These are phyloP conservation scores for Cheilosia impressa DNA, from an alignment of 2,888 invertebrate genomes.

Conservation along the genomic window DNA sequence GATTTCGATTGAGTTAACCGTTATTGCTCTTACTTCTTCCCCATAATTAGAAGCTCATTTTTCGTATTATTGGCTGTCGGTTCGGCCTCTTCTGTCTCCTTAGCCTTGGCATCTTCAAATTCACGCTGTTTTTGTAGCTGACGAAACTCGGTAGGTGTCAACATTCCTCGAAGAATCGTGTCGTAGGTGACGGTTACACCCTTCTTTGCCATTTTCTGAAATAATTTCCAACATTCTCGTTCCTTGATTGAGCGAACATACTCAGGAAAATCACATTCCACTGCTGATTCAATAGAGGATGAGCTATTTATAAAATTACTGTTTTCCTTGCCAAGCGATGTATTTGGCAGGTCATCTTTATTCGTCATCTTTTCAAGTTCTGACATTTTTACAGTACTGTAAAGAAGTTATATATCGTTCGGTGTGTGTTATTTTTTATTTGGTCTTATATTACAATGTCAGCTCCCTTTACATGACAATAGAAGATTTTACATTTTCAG, in stretches of 20 bases:
- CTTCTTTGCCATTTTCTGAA: conserved; percentile 88
- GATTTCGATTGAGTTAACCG: background rate
- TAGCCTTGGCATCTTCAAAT: conserved; percentile 79
- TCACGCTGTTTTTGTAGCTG: conserved; percentile 85
- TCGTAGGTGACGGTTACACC: conserved; percentile 88
- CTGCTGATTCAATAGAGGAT: conserved; percentile 27
- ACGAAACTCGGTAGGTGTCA: conserved; percentile 89
- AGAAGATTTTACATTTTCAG: background rate
- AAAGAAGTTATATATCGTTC: background rate
- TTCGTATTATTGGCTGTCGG: background rate
- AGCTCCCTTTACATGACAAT: no score
- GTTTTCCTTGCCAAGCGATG: conserved; percentile 73
- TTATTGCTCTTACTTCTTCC: conserved; percentile 21
- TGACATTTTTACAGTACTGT: conserved; percentile 57
- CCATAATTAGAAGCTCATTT: conserved; percentile 15
- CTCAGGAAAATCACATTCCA: conserved; percentile 82
- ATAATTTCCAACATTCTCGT: conserved; percentile 88
- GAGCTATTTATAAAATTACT: conserved; percentile 67
- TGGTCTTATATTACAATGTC: no score
- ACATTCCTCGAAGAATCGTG: conserved; percentile 88
- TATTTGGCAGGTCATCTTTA: conserved; percentile 72
- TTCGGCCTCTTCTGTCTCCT: conserved; percentile 78
- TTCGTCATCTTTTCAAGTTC: conserved; percentile 48
- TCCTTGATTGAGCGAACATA: conserved; percentile 85
- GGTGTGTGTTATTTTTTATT: no score